Percentiles rank a stretch among this genome's conserved stretches.
Evolutionary conservation across 2,113 vertebrate species (phyloP).

Genomic region (Noturus placidus): DNA sequence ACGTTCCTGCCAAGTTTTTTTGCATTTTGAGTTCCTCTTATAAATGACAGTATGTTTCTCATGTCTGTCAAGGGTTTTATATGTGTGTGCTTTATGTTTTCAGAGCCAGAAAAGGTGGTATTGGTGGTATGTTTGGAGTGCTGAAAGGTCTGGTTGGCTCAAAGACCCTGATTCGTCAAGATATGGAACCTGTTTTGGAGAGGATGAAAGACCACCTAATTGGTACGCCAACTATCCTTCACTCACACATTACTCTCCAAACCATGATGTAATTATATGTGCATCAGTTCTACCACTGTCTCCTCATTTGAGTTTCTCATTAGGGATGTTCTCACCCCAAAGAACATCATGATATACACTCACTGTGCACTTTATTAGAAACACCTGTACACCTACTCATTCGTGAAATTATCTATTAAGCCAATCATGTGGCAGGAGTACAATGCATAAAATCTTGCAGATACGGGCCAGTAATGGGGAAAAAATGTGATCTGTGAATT

Average conservation of each 20-base stretch:
- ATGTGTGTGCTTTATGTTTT: not conserved
- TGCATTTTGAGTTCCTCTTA: not conserved
- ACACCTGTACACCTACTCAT: not conserved
- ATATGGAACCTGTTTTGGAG: slow-evolving; percentile 93
- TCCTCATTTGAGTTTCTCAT: not conserved
- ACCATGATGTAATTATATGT: not conserved
- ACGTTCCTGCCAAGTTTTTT: not conserved
- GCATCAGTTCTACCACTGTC: not conserved
- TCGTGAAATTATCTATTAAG: too few species aligned
- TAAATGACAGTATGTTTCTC: not conserved
- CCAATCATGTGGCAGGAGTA: too few species aligned
- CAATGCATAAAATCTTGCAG: too few species aligned
- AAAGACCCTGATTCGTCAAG: slow-evolving; percentile 85
- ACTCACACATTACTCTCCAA: not conserved
- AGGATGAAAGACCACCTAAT: slow-evolving; percentile 98
- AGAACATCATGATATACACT: not conserved
- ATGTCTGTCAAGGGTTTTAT: not conserved
- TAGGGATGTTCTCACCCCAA: not conserved
- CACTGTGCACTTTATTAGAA: not conserved
- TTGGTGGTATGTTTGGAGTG: slow-evolving; percentile 97
- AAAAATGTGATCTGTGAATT: not conserved
- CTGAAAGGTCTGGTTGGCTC: slow-evolving; percentile 95
- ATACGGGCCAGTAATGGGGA: not conserved
- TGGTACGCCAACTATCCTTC: slow-evolving; percentile 62
- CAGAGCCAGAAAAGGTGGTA: slow-evolving; percentile 81